Percentiles rank a stretch among this genome's conserved stretches.
Conservation (phyloP, 2,113 vertebrate species). For the Pheucticus melanocephalus region DNA sequence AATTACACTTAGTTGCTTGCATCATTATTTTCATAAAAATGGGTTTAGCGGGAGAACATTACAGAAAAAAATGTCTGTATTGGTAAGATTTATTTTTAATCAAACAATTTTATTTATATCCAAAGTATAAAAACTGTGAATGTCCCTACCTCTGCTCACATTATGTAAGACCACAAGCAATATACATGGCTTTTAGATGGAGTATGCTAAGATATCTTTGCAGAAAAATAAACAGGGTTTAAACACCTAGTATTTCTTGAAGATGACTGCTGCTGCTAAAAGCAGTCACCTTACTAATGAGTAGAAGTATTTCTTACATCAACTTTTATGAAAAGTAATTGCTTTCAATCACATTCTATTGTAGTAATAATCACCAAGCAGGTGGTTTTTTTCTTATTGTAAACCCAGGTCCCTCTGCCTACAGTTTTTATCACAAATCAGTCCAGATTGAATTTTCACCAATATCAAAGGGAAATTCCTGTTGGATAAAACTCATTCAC, state of each 20-base stretch:
- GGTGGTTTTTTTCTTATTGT: neutral
- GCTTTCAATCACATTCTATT: neutral
- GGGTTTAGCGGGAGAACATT: conserved; percentile 27
- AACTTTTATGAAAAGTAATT: neutral
- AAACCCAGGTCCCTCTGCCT: neutral
- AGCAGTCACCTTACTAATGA: neutral
- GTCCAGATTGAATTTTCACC: neutral
- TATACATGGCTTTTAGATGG: neutral
- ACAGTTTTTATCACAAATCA: neutral
- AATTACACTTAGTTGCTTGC: conserved; percentile 62
- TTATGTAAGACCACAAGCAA: neutral
- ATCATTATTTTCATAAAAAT: conserved; percentile 63
- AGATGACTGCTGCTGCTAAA: neutral
- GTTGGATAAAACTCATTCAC: neutral
- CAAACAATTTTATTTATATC: neutral
- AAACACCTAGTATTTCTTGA: neutral
- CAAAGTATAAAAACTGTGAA: neutral
- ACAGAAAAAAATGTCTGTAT: conserved; percentile 15
- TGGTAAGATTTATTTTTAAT: conserved; percentile 29
- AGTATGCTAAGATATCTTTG: neutral
- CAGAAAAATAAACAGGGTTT: neutral
- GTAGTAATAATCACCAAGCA: neutral
- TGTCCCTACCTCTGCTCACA: neutral
- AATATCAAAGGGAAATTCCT: neutral
- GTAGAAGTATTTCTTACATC: neutral